Conservation (phyloP, 2,888 invertebrate genomes). For the Rotaria magnacalcarata region DNA sequence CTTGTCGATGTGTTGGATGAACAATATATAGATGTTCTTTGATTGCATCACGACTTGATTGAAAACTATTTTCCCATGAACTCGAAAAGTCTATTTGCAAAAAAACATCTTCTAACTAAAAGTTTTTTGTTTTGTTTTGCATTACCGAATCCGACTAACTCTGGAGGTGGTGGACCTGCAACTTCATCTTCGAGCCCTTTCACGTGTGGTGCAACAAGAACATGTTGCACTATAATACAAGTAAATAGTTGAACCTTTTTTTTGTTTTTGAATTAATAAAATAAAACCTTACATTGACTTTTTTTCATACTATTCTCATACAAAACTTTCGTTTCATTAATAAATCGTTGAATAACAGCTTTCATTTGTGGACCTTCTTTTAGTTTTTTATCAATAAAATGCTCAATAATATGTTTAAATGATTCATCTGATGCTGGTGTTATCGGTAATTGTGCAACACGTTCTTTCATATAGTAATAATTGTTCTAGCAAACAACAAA, state of each 20-base stretch:
- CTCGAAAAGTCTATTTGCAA: slow-evolving; percentile 55
- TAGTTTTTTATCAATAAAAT: slow-evolving; percentile 55
- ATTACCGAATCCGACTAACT: slow-evolving; percentile 49
- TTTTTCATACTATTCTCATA: slow-evolving; percentile 51
- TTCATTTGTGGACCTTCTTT: slow-evolving; percentile 50
- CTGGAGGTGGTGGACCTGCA: slow-evolving; percentile 54
- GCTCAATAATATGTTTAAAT: slow-evolving; percentile 53
- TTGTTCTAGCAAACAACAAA: slow-evolving; percentile 52
- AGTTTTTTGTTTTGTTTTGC: neutral
- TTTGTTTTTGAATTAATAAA: neutral
- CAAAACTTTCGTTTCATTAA: slow-evolving; percentile 47
- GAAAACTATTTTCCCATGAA: slow-evolving; percentile 56
- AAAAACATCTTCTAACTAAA: neutral
- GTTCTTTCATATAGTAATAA: slow-evolving; percentile 58
- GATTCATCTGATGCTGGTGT: slow-evolving; percentile 57
- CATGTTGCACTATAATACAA: slow-evolving; percentile 55
- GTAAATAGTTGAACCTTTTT: neutral
- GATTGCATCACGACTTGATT: slow-evolving; percentile 52
- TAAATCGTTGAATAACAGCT: slow-evolving; percentile 50
- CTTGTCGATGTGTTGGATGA: slow-evolving; percentile 57
- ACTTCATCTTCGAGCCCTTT: slow-evolving; percentile 57
- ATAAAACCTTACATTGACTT: slow-evolving; percentile 52
- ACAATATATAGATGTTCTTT: slow-evolving; percentile 54
- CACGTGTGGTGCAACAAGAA: slow-evolving; percentile 56
- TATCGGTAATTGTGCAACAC: slow-evolving; percentile 57